Percentiles rank a stretch among this genome's conserved stretches.
These are phyloP conservation scores for Troilus luridus DNA, from an alignment of 2,888 invertebrate genomes.

Conservation along the genomic window DNA sequence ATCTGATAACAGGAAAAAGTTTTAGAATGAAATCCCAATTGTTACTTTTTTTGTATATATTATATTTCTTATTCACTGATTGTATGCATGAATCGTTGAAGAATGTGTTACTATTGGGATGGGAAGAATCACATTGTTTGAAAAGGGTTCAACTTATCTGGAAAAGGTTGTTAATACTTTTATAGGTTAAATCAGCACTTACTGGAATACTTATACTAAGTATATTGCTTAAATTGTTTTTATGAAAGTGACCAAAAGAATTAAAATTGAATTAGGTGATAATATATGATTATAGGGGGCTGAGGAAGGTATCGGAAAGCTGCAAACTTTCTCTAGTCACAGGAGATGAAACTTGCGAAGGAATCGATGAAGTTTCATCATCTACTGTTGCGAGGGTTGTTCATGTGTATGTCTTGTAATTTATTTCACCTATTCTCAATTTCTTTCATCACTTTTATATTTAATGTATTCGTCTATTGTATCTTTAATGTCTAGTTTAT, in stretches of 20 bases:
- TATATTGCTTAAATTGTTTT: neutral
- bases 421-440: slow-evolving; percentile 50
- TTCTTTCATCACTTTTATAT: slow-evolving; percentile 51
- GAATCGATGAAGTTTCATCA: slow-evolving; percentile 51
- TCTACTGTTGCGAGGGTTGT: slow-evolving; percentile 57
- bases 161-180: neutral
- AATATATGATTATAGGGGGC: slow-evolving; percentile 56
- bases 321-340: slow-evolving; percentile 59
- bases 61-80: neutral
- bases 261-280: slow-evolving; percentile 13
- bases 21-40: neutral
- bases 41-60: neutral
- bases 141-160: neutral
- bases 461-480: slow-evolving; percentile 48
- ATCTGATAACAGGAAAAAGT: neutral
- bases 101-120: neutral
- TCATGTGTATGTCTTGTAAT: slow-evolving; percentile 59
- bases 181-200: neutral
- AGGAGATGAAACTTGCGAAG: slow-evolving; percentile 60
- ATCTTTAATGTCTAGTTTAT: neutral
- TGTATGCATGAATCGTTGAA: neutral
- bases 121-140: neutral
- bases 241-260: neutral
- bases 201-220: neutral
- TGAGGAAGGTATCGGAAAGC: slow-evolving; percentile 62